Percentiles rank a stretch among this genome's conserved stretches.
These are phyloP conservation scores for Vanacampus margaritifer DNA, from an alignment of 2,113 vertebrate genomes.

Conservation along the genomic window DNA sequence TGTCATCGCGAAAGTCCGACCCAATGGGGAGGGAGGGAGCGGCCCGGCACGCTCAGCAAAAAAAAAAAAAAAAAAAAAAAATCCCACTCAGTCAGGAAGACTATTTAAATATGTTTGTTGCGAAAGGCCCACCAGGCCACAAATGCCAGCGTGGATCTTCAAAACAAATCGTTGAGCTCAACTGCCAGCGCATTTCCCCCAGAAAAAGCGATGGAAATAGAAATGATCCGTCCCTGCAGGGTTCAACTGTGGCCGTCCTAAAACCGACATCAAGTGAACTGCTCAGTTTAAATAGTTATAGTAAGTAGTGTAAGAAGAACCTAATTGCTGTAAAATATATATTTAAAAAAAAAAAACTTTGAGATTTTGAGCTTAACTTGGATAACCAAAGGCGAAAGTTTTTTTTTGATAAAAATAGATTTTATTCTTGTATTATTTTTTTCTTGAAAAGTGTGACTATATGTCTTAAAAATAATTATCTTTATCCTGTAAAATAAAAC, in stretches of 20 bases:
- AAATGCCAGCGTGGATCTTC: neutral
- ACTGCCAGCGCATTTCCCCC: neutral
- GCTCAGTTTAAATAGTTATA: no score
- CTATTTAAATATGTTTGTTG: conserved; percentile 12
- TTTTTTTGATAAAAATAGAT: no score
- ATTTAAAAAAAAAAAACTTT: no score
- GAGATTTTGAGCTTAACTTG: no score
- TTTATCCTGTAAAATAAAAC: no score
- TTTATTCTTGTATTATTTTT: no score
- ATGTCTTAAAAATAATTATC: no score
- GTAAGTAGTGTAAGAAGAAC: no score
- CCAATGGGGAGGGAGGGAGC: conserved; percentile 37
- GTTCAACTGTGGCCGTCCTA: neutral
- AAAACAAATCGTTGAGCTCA: neutral
- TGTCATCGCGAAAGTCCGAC: conserved; percentile 45
- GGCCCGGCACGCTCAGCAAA: conserved; percentile 9
- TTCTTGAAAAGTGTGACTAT: no score
- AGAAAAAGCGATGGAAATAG: no score
- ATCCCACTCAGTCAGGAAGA: conserved; percentile 36
- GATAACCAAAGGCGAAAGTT: no score
- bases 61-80: conserved; percentile 34
- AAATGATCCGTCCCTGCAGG: neutral
- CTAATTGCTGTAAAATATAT: no score
- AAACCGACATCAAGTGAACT: neutral
- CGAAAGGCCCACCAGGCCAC: neutral